Conservation (phyloP, 1,140 invertebrate species). For the Macrocentrus cingulum region DNA sequence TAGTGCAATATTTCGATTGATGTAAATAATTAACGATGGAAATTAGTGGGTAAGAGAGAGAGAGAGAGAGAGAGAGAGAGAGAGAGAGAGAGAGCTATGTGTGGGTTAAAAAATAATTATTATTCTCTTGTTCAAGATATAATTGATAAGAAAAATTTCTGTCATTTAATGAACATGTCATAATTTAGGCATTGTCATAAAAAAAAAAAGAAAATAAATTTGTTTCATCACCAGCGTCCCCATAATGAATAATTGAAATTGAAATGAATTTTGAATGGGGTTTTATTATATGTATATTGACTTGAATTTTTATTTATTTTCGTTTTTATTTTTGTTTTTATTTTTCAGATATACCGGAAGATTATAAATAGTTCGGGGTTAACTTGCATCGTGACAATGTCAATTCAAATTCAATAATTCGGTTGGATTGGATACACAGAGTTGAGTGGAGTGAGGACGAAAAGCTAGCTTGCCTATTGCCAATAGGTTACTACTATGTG, state of each 20-base stretch:
- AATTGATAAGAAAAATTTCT: conserved; percentile 2
- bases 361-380: conserved; percentile 4
- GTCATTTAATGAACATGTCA: conserved; percentile 39
- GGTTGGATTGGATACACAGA: conserved; percentile 54
- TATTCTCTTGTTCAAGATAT: conserved; percentile 14
- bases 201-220: conserved; percentile 58
- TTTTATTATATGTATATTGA: too few species aligned
- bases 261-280: too few species aligned
- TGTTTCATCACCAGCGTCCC: conserved; percentile 40
- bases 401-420: conserved; percentile 52
- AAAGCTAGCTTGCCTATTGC: conserved; percentile 29
- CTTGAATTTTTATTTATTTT: too few species aligned
- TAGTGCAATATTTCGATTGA: conserved; percentile 10
- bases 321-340: conserved; percentile 11
- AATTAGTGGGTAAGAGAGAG: neutral
- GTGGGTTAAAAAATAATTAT: too few species aligned
- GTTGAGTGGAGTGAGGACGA: conserved; percentile 36
- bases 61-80: neutral
- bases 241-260: neutral
- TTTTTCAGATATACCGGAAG: conserved; percentile 16
- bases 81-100: conserved; percentile 4
- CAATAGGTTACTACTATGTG: conserved; percentile 3
- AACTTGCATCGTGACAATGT: conserved; percentile 16
- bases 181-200: conserved; percentile 47
- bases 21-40: neutral